A percentile compares a stretch with the other conserved stretches of the same genome.
Evolutionary conservation across 2,888 invertebrate species (phyloP).

Genomic region (Mimachlamys varia): DNA sequence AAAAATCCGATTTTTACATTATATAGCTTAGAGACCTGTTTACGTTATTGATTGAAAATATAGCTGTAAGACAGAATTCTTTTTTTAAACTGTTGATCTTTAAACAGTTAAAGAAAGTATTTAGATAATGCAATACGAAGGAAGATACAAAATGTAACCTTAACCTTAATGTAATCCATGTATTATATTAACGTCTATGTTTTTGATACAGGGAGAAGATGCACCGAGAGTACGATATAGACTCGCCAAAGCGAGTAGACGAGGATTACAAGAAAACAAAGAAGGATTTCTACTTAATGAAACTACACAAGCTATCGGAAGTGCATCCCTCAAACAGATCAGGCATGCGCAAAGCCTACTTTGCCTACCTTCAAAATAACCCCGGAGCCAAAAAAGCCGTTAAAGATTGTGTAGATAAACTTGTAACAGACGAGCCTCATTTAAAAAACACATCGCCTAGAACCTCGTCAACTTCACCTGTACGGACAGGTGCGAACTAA

Average conservation of each 20-base stretch:
- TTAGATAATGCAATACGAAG: too few relatives aligned
- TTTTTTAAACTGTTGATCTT: too few relatives aligned
- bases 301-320: conserved; percentile 75
- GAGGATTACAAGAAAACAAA: conserved; percentile 76
- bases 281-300: conserved; percentile 79
- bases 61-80: too few relatives aligned
- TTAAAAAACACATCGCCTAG: background rate
- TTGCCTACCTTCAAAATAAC: conserved; percentile 80
- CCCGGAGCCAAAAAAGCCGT: conserved; percentile 78
- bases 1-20: too few relatives aligned
- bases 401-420: conserved; percentile 70
- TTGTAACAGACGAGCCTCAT: background rate
- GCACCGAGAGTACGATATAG: conserved; percentile 69
- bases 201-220: conserved; percentile 69
- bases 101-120: too few relatives aligned
- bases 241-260: conserved; percentile 67
- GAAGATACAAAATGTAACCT: too few relatives aligned
- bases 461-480: background rate
- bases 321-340: conserved; percentile 70
- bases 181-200: background rate
- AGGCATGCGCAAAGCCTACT: conserved; percentile 76
- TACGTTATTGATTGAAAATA: too few relatives aligned
- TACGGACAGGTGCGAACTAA: background rate
- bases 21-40: too few relatives aligned
- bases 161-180: too few relatives aligned